These are phyloP conservation scores for Microdon myrmicae DNA, from an alignment of 2,888 invertebrate species.

Conservation along the genomic window DNA sequence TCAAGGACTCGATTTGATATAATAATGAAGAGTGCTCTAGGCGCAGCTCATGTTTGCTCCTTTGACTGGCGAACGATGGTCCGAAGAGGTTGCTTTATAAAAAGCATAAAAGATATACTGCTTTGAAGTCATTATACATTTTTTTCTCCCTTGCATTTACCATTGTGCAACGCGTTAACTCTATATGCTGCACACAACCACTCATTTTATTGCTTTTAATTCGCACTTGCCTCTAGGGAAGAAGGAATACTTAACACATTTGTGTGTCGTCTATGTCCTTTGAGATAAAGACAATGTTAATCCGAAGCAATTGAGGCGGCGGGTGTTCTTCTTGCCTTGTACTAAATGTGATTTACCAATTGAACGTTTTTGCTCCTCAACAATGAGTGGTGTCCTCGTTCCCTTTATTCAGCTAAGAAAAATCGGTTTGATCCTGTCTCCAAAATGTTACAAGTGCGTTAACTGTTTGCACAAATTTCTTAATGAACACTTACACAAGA, in stretches of 20 bases:
- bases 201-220: too few species aligned
- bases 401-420: background rate
- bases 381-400: constrained; percentile 3
- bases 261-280: constrained; percentile 1
- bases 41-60: constrained; percentile 39
- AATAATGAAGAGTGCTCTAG: constrained; percentile 52
- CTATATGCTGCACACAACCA: too few species aligned
- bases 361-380: constrained; percentile 22
- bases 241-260: too few species aligned
- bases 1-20: constrained; percentile 44
- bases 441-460: constrained; percentile 23
- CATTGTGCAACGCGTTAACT: too few species aligned
- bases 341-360: constrained; percentile 36
- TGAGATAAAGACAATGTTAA: constrained; percentile 26
- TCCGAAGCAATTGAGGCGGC: constrained; percentile 30
- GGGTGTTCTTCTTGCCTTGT: constrained; percentile 33
- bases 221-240: too few species aligned
- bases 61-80: constrained; percentile 11
- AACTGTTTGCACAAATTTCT: constrained; percentile 24
- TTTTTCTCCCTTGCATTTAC: background rate
- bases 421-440: too few species aligned
- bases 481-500: constrained; percentile 31
- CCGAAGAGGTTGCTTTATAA: constrained; percentile 10
- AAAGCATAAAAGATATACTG: too few species aligned
- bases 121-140: constrained; percentile 31